A percentile compares a stretch with the other conserved stretches of the same genome.
These are phyloP conservation scores for Dicentrarchus labrax DNA, from an alignment of 2,113 vertebrate species.

Conservation along the genomic window DNA sequence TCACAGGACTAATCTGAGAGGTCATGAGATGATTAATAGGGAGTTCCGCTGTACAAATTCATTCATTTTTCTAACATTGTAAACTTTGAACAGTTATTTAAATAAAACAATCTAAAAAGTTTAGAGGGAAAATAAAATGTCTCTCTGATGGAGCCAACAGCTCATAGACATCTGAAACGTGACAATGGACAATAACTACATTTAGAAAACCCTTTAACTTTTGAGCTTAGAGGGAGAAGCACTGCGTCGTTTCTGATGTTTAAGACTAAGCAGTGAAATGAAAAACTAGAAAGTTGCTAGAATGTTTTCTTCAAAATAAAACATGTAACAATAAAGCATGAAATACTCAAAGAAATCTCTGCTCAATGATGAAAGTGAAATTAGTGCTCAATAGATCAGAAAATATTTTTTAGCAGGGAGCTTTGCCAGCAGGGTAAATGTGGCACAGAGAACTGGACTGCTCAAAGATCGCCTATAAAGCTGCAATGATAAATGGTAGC, in stretches of 20 bases:
- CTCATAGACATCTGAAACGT: not conserved
- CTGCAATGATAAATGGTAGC: not conserved
- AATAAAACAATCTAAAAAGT: not conserved
- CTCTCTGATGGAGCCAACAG: not conserved
- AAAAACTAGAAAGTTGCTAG: too few relatives aligned
- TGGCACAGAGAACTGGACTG: not conserved
- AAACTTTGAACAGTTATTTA: not conserved
- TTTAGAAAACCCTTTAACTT: not conserved
- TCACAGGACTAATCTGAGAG: not conserved
- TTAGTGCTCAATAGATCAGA: not conserved
- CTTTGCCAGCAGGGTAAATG: not conserved
- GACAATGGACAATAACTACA: too few relatives aligned
- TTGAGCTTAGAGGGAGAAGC: not conserved
- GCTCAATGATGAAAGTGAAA: not conserved
- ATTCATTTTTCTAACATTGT: not conserved
- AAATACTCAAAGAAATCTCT: not conserved
- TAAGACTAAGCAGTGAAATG: too few relatives aligned
- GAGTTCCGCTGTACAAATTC: too few relatives aligned
- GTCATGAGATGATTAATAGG: not conserved
- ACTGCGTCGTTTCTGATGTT: not conserved
- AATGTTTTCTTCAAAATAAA: not conserved
- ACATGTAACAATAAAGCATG: too few relatives aligned
- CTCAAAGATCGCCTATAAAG: not conserved
- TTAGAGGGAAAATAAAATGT: not conserved
- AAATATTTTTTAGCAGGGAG: not conserved